Conservation (phyloP, 2,888 invertebrate genomes). For the Platycnemis pennipes region DNA sequence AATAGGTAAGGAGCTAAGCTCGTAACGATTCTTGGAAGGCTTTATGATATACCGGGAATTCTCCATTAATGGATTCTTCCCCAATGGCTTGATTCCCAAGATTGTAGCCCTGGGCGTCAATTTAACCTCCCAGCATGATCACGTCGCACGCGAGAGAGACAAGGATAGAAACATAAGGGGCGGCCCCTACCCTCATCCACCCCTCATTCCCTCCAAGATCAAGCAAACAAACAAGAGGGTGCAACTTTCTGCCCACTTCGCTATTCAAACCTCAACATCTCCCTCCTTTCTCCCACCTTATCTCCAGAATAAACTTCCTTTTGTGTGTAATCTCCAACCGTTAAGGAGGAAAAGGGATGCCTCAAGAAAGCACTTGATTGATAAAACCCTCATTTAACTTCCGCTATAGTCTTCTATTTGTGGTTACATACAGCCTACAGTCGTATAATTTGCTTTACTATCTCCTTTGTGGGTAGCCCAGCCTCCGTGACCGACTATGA, state of each 20-base stretch:
- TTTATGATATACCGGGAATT: neutral
- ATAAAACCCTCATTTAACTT: neutral
- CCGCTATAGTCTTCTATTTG: neutral
- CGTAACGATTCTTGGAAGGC: too few relatives aligned
- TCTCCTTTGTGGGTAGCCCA: neutral
- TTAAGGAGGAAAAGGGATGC: neutral
- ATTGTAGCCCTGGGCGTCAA: neutral
- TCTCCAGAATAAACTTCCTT: neutral
- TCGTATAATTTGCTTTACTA: neutral
- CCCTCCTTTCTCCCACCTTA: neutral
- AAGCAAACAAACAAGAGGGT: too few relatives aligned
- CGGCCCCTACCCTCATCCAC: neutral
- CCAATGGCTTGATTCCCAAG: neutral
- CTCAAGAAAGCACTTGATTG: neutral
- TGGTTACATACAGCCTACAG: neutral
- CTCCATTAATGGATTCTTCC: neutral
- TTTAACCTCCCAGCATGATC: neutral
- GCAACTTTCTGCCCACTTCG: too few relatives aligned
- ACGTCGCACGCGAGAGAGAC: neutral
- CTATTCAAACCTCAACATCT: too few relatives aligned
- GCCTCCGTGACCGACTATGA: neutral
- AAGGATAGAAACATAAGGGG: neutral
- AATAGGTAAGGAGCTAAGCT: too few relatives aligned
- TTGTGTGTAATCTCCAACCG: neutral
- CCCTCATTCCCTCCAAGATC: too few relatives aligned